Evolutionary conservation across 2,888 invertebrate species (phyloP).

Genomic region (Ichneumon xanthorius): DNA sequence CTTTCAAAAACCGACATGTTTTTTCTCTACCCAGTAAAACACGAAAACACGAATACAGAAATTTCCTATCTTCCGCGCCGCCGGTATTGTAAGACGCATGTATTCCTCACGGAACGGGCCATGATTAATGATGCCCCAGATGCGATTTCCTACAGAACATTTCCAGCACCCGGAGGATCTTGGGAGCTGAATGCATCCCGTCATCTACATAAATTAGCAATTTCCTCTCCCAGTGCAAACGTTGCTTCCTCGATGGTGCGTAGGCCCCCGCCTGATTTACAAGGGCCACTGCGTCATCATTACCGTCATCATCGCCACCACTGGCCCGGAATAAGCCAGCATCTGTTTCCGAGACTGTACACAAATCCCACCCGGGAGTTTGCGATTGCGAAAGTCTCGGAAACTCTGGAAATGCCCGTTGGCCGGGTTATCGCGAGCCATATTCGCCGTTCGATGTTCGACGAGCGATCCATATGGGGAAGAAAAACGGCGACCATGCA

Average conservation of each 20-base stretch:
- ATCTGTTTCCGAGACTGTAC: constrained; percentile 12
- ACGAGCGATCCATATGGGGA: neutral
- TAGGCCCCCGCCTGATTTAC: constrained; percentile 50
- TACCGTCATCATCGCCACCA: constrained; percentile 53
- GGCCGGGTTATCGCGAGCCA: neutral
- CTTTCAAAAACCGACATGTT: neutral
- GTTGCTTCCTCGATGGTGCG: constrained; percentile 52
- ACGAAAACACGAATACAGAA: constrained; percentile 27
- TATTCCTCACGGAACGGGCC: constrained; percentile 47
- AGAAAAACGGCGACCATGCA: neutral
- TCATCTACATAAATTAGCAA: constrained; percentile 69
- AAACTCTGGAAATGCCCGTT: neutral
- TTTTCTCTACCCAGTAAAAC: neutral
- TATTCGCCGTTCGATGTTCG: neutral
- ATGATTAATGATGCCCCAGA: constrained; percentile 61
- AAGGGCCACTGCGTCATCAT: constrained; percentile 59
- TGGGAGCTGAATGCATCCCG: constrained; percentile 38
- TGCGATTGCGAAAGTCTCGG: neutral
- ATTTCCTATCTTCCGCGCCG: constrained; percentile 29
- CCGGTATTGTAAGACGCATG: constrained; percentile 56
- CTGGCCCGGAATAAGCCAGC: constrained; percentile 30
- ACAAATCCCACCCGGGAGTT: neutral
- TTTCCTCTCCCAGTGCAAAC: constrained; percentile 65
- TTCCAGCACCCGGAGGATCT: constrained; percentile 49
- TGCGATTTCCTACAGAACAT: constrained; percentile 59